Evolutionary conservation across 2,888 invertebrate genomes (phyloP).

Genomic region (Clusia tigrina): DNA sequence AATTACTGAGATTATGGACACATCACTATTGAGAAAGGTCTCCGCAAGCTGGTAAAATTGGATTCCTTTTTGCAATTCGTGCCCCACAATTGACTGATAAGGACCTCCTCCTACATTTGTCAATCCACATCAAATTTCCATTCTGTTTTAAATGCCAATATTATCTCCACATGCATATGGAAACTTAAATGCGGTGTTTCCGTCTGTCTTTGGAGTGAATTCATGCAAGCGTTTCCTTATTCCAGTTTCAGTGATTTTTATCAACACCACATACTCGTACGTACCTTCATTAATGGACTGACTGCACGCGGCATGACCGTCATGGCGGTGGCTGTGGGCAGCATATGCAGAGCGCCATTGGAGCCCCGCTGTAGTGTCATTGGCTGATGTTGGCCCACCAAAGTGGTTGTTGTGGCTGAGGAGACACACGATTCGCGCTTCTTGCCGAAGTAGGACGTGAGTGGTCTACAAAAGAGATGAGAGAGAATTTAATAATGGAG

Average conservation of each 20-base stretch:
- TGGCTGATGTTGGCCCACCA: conserved; percentile 67
- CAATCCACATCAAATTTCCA: no score
- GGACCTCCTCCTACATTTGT: no score
- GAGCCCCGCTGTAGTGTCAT: conserved; percentile 60
- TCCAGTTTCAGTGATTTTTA: no score
- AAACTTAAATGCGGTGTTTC: no score
- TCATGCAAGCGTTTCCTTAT: background rate
- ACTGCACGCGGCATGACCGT: conserved; percentile 57
- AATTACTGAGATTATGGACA: no score
- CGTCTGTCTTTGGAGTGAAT: background rate
- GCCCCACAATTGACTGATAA: no score
- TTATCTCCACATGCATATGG: no score
- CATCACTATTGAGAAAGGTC: no score
- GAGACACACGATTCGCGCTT: conserved; percentile 77
- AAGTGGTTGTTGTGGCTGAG: conserved; percentile 81
- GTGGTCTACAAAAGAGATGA: conserved; percentile 68
- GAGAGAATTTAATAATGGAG: background rate
- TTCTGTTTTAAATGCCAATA: no score
- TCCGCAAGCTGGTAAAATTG: no score
- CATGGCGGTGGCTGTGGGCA: conserved; percentile 44
- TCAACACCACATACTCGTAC: no score
- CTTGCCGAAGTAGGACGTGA: conserved; percentile 72
- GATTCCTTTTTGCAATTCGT: no score
- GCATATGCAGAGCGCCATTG: conserved; percentile 60
- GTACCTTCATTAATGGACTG: conserved; percentile 64